Evolutionary conservation across 2,888 invertebrate genomes (phyloP).

Genomic region (Abscondita cerata): DNA sequence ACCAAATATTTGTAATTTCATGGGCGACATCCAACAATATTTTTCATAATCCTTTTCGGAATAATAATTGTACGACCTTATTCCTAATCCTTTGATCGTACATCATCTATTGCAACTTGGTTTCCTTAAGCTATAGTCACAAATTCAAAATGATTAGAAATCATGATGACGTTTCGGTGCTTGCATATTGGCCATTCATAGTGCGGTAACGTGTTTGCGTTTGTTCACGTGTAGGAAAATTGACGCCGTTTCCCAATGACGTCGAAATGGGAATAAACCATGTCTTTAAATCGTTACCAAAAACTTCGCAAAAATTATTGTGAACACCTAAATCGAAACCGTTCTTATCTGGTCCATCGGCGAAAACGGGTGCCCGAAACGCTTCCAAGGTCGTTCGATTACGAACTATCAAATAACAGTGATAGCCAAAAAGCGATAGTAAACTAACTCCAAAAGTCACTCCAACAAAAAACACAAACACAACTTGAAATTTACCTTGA

Average conservation of each 20-base stretch:
- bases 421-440: conserved; percentile 90
- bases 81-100: too few relatives aligned
- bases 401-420: conserved; percentile 84
- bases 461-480: conserved; percentile 93
- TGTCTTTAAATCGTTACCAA: conserved; percentile 78
- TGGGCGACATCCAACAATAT: too few relatives aligned
- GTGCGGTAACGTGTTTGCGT: conserved; percentile 6
- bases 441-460: conserved; percentile 94
- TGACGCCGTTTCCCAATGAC: conserved; percentile 66
- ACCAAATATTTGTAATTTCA: too few relatives aligned
- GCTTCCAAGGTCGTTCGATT: conserved; percentile 95
- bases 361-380: conserved; percentile 90
- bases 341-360: conserved; percentile 87
- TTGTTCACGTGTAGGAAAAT: conserved; percentile 20
- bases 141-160: too few relatives aligned
- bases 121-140: too few relatives aligned
- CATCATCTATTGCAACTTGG: too few relatives aligned
- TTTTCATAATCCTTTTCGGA: too few relatives aligned
- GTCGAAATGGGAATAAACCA: conserved; percentile 91
- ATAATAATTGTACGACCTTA: too few relatives aligned
- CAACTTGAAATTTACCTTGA: conserved; percentile 84
- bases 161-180: too few relatives aligned
- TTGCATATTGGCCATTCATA: background rate
- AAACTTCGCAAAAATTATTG: conserved; percentile 93
- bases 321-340: conserved; percentile 88